phyloP scores from a whole-genome alignment of 2,888 invertebrate species.

The Anodontia alba region DNA sequence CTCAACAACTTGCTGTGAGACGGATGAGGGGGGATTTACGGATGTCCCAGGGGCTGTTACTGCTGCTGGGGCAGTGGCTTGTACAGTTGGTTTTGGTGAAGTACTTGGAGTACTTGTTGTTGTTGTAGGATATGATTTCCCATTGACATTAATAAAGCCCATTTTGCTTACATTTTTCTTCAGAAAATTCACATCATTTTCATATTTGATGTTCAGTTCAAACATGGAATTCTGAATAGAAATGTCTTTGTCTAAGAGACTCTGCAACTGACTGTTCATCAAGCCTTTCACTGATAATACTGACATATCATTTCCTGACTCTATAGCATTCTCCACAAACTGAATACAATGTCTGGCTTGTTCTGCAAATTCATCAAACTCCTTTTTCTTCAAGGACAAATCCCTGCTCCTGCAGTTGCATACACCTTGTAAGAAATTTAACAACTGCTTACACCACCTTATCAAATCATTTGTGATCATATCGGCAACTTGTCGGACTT shows the following conservation, averaged over 20 bases:
- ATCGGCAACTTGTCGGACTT: constrained; percentile 86
- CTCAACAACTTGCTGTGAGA: constrained; percentile 46
- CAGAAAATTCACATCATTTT: constrained; percentile 71
- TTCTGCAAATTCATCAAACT: constrained; percentile 78
- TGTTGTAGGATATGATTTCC: constrained; percentile 65
- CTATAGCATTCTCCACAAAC: constrained; percentile 92
- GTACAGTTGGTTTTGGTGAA: constrained; percentile 18
- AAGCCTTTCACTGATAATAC: constrained; percentile 79
- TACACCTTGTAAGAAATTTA: constrained; percentile 61
- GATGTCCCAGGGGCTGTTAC: constrained; percentile 5
- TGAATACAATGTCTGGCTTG: constrained; percentile 95
- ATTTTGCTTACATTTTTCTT: constrained; percentile 71
- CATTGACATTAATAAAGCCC: constrained; percentile 74
- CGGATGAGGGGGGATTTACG: constrained; percentile 14
- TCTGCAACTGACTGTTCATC: constrained; percentile 75
- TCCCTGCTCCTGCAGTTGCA: constrained; percentile 55
- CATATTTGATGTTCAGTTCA: constrained; percentile 73
- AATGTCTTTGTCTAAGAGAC: constrained; percentile 72
- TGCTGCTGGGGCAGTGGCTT: neutral
- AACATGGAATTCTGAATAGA: constrained; percentile 83
- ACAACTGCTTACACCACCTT: constrained; percentile 58
- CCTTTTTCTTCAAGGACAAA: constrained; percentile 63
- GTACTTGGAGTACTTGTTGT: constrained; percentile 36
- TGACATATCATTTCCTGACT: constrained; percentile 75
- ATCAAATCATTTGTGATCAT: constrained; percentile 92